Conservation (phyloP, 2,113 vertebrate genomes). For the Carollia perspicillata region DNA sequence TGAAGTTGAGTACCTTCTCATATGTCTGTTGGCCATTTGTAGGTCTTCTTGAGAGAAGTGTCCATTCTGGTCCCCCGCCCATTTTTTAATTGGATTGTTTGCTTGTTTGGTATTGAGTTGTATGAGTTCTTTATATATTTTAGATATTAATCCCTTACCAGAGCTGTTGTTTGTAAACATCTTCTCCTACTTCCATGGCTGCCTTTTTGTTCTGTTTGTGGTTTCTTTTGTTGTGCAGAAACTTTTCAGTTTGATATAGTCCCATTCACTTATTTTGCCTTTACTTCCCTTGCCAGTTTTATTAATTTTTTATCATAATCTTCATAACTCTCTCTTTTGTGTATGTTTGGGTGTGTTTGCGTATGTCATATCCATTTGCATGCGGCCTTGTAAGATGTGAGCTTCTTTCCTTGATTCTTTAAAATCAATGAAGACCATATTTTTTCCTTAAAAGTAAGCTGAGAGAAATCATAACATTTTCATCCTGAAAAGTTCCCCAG, state of each 20-base stretch:
- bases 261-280: not conserved
- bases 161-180: not conserved
- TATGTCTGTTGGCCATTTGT: not conserved
- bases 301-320: not conserved
- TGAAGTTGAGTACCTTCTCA: not conserved
- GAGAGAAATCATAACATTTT: slow-evolving; percentile 34
- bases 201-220: not conserved
- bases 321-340: not conserved
- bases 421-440: not conserved
- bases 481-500: not conserved
- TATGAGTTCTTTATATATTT: not conserved
- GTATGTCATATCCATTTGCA: not conserved
- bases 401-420: not conserved
- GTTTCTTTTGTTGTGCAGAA: not conserved
- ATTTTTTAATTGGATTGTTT: not conserved
- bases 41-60: not conserved
- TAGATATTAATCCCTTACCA: not conserved
- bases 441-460: not conserved
- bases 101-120: not conserved
- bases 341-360: not conserved
- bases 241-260: not conserved
- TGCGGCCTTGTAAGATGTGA: not conserved
- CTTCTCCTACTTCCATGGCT: not conserved
- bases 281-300: not conserved
- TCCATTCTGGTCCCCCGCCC: not conserved